Evolutionary conservation across 2,888 invertebrate species (phyloP).

Genomic region (Perdita meconis): DNA sequence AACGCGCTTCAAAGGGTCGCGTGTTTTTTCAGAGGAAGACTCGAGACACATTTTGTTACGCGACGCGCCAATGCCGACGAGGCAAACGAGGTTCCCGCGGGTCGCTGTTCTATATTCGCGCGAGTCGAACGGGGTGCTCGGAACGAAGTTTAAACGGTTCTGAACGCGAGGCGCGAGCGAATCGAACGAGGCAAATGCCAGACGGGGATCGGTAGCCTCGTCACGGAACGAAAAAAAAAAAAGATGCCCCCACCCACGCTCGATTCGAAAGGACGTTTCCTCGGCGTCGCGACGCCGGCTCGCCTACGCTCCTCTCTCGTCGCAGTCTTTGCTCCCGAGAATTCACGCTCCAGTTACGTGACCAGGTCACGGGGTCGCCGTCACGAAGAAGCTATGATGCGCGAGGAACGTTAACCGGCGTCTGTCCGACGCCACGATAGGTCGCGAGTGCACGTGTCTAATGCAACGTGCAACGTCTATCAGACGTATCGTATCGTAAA

Average conservation of each 20-base stretch:
- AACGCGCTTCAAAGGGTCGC: conserved; percentile 26
- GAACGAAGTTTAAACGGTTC: conserved; percentile 18
- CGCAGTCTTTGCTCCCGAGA: conserved; percentile 50
- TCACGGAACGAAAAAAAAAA: conserved; percentile 27
- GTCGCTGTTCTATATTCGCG: conserved; percentile 4
- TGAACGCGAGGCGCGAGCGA: not conserved
- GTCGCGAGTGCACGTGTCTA: conserved; percentile 30
- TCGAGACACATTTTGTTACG: not conserved
- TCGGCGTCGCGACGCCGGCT: conserved; percentile 54
- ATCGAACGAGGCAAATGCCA: conserved; percentile 18
- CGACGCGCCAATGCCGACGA: not conserved
- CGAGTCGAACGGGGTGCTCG: not conserved
- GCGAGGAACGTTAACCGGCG: conserved; percentile 35
- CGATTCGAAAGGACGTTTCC: conserved; percentile 44
- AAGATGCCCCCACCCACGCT: not conserved
- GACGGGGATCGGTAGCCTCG: conserved; percentile 27
- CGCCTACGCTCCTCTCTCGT: conserved; percentile 28
- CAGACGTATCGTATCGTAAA: no score
- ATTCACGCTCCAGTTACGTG: conserved; percentile 70
- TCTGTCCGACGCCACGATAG: conserved; percentile 57
- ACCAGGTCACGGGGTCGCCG: conserved; percentile 67
- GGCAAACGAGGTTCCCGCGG: conserved; percentile 4
- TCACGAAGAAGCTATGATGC: conserved; percentile 42
- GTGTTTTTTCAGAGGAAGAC: not conserved
- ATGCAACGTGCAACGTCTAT: not conserved